Evolutionary conservation across 2,888 invertebrate species (phyloP), one percentile per base, ranked within the genome.

Genomic region (Coleophora flavipennella): DNA sequence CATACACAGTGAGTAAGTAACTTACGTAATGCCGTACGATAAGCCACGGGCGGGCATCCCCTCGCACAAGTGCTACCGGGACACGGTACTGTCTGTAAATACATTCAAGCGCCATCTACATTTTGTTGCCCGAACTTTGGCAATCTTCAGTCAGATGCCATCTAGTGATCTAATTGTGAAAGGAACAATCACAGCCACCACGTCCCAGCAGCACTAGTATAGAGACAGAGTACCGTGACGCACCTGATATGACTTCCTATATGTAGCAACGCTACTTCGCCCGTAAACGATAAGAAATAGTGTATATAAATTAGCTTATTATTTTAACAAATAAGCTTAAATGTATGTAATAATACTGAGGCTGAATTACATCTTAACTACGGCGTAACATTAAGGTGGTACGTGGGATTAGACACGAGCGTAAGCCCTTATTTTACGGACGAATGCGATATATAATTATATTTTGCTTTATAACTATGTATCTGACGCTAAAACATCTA

Each of bases 401-500:
- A 80, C 79, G 73, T 77, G 80, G 79, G 77, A 77, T 65, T 80
- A 83, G 80, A 83, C 79, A 81, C 73, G 84, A 83, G 84, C 83
- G 73, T 76, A 83, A 83, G 83, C 83, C 79, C 84, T 83, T 83
- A 83, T 70, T 72, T 76, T 77, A 80, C 84, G 84, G 84, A 84
- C 84, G 84, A 81, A 84, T 84, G 83, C 84, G 78, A 81, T 83
- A 83, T 83, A 83, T 81, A 83, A 83, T 81, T 60, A 78, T 80
- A 80, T 79, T 77, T 84, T 81, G 81, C 80, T 78, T 83, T 83
- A 83, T 78, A 83, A 73, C 81, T 83, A 83, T 81, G 77, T 83
- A 83, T 83, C 78, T 84, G 84, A 83, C 83, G 78, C 84, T 84
- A 84, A 76, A 84, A 84, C 84, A 84, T 83, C 83, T 84, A 84